phyloP scores from a whole-genome alignment of 2,797 vertebrate species.

The Diceros bicornis region DNA sequence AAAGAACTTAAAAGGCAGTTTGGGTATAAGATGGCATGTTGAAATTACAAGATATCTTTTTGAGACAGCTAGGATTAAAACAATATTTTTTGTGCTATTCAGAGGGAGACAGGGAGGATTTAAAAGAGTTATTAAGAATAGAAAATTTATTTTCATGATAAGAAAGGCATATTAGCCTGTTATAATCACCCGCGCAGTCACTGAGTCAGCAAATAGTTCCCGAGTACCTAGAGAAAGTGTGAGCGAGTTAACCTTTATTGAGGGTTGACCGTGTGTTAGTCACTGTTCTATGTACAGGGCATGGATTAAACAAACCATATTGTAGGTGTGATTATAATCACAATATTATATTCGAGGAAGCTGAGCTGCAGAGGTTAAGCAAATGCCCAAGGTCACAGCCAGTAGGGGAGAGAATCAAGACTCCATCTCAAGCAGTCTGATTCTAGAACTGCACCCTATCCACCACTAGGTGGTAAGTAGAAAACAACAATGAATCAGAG shows the following conservation, averaged over 20 bases:
- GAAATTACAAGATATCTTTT: not conserved
- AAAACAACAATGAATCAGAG: not conserved
- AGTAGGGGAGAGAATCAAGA: not conserved
- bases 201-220: not conserved
- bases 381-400: not conserved
- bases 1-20: not conserved
- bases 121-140: not conserved
- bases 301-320: not conserved
- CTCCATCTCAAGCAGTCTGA: not conserved
- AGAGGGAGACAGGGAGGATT: not conserved
- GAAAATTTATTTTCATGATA: conserved; percentile 6
- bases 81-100: not conserved
- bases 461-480: not conserved
- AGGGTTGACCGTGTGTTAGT: not conserved
- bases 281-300: not conserved
- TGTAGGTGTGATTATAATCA: not conserved
- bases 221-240: not conserved
- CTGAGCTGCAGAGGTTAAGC: not conserved
- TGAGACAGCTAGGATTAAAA: not conserved
- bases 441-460: not conserved
- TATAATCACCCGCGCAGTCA: not conserved
- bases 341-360: not conserved
- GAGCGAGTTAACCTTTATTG: not conserved
- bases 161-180: not conserved
- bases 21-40: not conserved